These are phyloP conservation scores for Poecilia velifera DNA, from an alignment of 2,797 vertebrate species.

Conservation along the genomic window DNA sequence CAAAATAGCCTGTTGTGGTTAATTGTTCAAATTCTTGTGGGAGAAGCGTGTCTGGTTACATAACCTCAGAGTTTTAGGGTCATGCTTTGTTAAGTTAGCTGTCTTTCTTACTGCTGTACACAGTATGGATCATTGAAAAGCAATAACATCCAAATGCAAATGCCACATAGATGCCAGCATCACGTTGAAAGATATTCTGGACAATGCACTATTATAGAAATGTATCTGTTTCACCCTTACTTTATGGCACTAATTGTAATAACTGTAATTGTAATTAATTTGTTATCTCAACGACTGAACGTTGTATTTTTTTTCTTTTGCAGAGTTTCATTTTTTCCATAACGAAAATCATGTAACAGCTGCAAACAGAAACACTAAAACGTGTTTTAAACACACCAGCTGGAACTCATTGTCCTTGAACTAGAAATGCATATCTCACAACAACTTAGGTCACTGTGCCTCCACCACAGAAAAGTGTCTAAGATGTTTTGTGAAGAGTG, in stretches of 20 bases:
- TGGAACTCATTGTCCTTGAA: background rate
- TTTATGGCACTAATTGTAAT: background rate
- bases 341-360: background rate
- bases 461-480: background rate
- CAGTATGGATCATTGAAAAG: background rate
- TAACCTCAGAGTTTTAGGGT: background rate
- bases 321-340: background rate
- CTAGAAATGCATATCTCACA: background rate
- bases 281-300: background rate
- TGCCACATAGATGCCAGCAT: background rate
- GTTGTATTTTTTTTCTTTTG: background rate
- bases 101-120: background rate
- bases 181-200: background rate
- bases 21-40: slow-evolving; percentile 9
- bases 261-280: background rate
- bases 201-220: background rate
- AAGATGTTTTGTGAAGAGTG: background rate
- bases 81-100: background rate
- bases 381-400: background rate
- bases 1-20: background rate
- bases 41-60: background rate
- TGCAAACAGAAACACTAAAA: background rate
- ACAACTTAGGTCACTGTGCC: background rate
- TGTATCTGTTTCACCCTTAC: background rate
- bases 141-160: background rate